phyloP scores from a whole-genome alignment of 2,797 vertebrate genomes.

The Podarcis lilfordi region DNA sequence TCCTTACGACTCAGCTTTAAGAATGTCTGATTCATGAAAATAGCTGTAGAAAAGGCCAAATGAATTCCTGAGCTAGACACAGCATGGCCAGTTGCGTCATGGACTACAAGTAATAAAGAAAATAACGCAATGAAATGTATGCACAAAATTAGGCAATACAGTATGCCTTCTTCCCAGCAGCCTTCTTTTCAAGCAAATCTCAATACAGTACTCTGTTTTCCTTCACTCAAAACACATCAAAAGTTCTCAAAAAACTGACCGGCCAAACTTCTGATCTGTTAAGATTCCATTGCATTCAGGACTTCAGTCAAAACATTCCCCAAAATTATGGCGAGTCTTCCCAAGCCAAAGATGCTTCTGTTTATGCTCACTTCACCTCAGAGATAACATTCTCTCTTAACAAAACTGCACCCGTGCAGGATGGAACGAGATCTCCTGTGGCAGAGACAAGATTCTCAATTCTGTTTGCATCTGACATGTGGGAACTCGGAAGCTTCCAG shows the following conservation, averaged over 20 bases:
- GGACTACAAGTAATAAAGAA: neutral
- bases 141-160: neutral
- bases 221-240: neutral
- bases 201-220: neutral
- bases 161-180: neutral
- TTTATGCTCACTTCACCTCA: neutral
- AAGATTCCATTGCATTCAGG: neutral
- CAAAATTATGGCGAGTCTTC: neutral
- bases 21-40: neutral
- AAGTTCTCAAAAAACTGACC: neutral
- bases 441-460: neutral
- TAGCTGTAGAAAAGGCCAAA: neutral
- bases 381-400: neutral
- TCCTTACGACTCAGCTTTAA: neutral
- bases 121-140: neutral
- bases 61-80: neutral
- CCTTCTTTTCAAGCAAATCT: neutral
- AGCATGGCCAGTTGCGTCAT: neutral
- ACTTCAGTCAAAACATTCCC: neutral
- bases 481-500: no score
- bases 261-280: neutral
- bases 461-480: neutral
- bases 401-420: neutral
- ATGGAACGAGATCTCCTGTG: neutral
- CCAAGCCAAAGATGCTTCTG: neutral